Evolutionary conservation across 2,113 vertebrate species (phyloP).

Genomic region (Hiodon alosoides): DNA sequence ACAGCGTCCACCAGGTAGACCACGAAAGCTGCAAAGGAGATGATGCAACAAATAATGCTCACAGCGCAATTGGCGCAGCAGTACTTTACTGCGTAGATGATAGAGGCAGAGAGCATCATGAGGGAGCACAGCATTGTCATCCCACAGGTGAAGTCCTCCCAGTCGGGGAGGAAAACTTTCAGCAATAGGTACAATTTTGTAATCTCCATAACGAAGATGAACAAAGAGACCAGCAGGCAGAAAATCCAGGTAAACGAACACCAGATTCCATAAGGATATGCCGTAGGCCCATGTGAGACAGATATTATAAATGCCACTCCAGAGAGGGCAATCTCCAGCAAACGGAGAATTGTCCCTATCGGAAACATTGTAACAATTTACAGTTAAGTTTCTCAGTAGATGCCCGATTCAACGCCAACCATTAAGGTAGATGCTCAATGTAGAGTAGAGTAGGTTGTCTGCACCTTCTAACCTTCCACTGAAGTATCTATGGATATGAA

Average conservation of each 20-base stretch:
- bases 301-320: conserved; percentile 52
- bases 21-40: conserved; percentile 53
- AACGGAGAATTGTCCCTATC: conserved; percentile 35
- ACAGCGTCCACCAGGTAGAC: conserved; percentile 55
- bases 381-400: no score
- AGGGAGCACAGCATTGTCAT: conserved; percentile 54
- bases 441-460: no score
- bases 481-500: no score
- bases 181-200: conserved; percentile 38
- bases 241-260: conserved; percentile 71
- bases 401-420: no score
- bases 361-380: no score
- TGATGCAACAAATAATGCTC: conserved; percentile 45
- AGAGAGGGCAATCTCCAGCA: conserved; percentile 53
- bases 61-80: conserved; percentile 26
- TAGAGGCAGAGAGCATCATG: conserved; percentile 58
- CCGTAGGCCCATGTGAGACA: conserved; percentile 5
- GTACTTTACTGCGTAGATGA: conserved; percentile 50
- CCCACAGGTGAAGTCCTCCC: conserved; percentile 64
- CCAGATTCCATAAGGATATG: conserved; percentile 45
- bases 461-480: no score
- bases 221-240: conserved; percentile 50
- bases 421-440: no score
- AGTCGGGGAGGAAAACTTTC: conserved; percentile 59
- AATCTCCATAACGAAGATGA: conserved; percentile 40